Evolutionary conservation across 2,888 invertebrate species (phyloP).

Genomic region (Norana najaformis): DNA sequence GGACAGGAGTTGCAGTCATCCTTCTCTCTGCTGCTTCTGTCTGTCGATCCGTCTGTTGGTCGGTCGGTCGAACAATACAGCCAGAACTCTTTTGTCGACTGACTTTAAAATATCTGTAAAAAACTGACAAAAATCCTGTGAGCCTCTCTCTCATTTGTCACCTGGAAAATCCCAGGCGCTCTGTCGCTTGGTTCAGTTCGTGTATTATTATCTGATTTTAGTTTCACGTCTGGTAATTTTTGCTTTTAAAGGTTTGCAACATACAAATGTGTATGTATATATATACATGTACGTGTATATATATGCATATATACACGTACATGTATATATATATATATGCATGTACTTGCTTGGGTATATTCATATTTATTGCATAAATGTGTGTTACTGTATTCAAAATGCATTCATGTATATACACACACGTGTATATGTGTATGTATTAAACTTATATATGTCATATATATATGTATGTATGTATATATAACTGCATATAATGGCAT

Average conservation of each 20-base stretch:
- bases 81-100: neutral
- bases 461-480: neutral
- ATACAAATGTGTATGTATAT: neutral
- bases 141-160: neutral
- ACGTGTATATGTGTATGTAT: neutral
- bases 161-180: neutral
- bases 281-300: slow-evolving; percentile 19
- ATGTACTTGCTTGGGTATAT: slow-evolving; percentile 1
- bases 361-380: neutral
- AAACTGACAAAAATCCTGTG: neutral
- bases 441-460: neutral
- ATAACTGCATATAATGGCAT: neutral
- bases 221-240: neutral
- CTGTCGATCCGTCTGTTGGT: too few relatives aligned
- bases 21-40: too few relatives aligned
- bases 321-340: neutral
- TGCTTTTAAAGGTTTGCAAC: neutral
- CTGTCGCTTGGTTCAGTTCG: neutral
- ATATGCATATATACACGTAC: slow-evolving; percentile 14
- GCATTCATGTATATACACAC: neutral
- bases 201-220: neutral
- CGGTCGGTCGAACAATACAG: neutral
- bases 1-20: neutral
- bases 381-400: neutral
- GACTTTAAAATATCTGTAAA: neutral